These are phyloP conservation scores for Dynastes tityus DNA, from an alignment of 2,888 invertebrate genomes.

Conservation along the genomic window DNA sequence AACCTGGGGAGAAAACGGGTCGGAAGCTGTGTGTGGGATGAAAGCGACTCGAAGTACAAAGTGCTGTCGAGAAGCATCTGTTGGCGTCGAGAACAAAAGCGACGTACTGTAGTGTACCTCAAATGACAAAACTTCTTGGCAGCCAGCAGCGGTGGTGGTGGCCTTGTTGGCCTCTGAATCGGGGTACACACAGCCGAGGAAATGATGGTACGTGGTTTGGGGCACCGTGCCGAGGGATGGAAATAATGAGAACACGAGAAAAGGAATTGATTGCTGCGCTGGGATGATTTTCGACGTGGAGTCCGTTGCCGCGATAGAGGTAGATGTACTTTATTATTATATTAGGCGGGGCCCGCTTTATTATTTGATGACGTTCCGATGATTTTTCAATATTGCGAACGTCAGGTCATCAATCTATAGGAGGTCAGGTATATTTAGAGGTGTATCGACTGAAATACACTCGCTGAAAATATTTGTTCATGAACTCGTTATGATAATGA, in stretches of 20 bases:
- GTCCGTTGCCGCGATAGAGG: not conserved
- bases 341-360: slow-evolving; percentile 14
- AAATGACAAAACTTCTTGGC: slow-evolving; percentile 32
- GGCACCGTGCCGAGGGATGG: not conserved
- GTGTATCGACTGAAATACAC: not conserved
- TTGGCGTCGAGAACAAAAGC: slow-evolving; percentile 28
- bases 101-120: slow-evolving; percentile 17
- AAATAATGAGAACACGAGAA: slow-evolving; percentile 24
- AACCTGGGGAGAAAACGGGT: not conserved
- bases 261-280: slow-evolving; percentile 21
- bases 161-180: slow-evolving; percentile 22
- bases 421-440: not conserved
- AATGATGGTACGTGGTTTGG: not conserved
- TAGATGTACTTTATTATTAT: slow-evolving; percentile 11
- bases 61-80: slow-evolving; percentile 22
- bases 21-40: slow-evolving; percentile 8
- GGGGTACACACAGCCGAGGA: not conserved
- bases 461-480: too few relatives aligned
- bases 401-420: not conserved
- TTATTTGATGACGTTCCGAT: not conserved
- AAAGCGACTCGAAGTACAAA: slow-evolving; percentile 33
- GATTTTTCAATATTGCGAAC: slow-evolving; percentile 19
- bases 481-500: too few relatives aligned
- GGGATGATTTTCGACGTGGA: slow-evolving; percentile 8
- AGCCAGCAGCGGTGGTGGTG: slow-evolving; percentile 2